Conservation (phyloP, 2,888 invertebrate species). For the Sycophila texana region DNA sequence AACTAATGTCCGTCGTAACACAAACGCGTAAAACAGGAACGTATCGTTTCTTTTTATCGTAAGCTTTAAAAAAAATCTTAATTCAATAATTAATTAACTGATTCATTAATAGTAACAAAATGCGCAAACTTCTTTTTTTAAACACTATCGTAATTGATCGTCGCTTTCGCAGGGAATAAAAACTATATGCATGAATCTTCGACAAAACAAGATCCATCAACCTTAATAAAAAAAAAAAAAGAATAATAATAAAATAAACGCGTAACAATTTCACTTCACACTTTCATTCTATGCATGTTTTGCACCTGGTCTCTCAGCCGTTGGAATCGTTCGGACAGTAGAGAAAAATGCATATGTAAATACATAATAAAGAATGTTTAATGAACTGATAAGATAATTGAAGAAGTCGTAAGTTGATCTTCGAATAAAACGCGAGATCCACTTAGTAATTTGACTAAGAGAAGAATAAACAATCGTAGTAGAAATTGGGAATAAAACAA, state of each 20-base stretch:
- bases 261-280: slow-evolving; percentile 19
- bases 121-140: slow-evolving; percentile 38
- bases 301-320: slow-evolving; percentile 10
- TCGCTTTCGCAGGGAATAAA: slow-evolving; percentile 48
- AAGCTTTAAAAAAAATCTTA: slow-evolving; percentile 51
- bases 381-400: slow-evolving; percentile 17
- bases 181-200: slow-evolving; percentile 36
- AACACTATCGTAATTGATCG: slow-evolving; percentile 49
- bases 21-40: slow-evolving; percentile 58
- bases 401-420: slow-evolving; percentile 33
- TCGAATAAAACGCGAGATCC: slow-evolving; percentile 20
- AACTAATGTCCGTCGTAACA: slow-evolving; percentile 56
- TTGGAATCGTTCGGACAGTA: slow-evolving; percentile 40
- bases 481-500: slow-evolving; percentile 44
- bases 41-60: slow-evolving; percentile 50
- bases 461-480: slow-evolving; percentile 39
- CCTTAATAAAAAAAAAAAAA: slow-evolving; percentile 8
- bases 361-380: slow-evolving; percentile 34
- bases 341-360: slow-evolving; percentile 48
- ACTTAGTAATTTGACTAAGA: slow-evolving; percentile 25
- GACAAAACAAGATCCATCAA: slow-evolving; percentile 26
- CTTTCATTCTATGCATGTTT: slow-evolving; percentile 24
- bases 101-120: slow-evolving; percentile 51
- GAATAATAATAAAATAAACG: background rate
- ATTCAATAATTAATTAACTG: slow-evolving; percentile 45